Base-by-base conservation (phyloP, 2,113 vertebrate species). In the Guaruba guarouba region DNA sequence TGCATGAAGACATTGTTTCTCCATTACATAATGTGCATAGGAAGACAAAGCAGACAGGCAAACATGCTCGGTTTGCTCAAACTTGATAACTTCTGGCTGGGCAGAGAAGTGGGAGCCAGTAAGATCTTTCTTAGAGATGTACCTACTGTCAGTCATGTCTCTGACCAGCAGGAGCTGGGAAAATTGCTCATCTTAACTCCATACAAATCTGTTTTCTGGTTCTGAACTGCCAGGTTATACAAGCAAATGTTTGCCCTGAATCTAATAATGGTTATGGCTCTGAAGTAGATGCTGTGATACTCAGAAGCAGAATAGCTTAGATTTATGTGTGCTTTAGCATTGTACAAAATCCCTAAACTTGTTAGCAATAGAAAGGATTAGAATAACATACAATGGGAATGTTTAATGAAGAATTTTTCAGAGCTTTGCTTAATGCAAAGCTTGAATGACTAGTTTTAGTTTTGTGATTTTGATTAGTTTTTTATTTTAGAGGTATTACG, bases 141-240 rank as follows among this genome's bases (percentile, higher is more conserved):
- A 24, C 17, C 18, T 46, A 13, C 23, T 59, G 14, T 81, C 1
- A 0, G 7, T 71, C 1, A 0, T 49, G 31, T 61, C 5, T 63
- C 28, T 70, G 44, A 52, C 49, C 52, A 48, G 17, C 19, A 24
- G 46, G 51, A 62, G n/a, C 46, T 82, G 66, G 13, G 25, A 77
- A 28, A 84, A 49, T 27, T 2, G 4, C 43, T 83, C 4, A 1
- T 64, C 31, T 49, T 33, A 41, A 54, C 46, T 79, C 61, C 31
- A 8, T 33, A 15, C 10, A 79, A 29, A 35, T 73, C 13, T 73
- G 10, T 57, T 63, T 57, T 29, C n/a, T 83, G 28, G 15, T 41
- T 83, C 54, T 69, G 62, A 80, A 27, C 33, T 51, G 35, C 7
- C 48, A 69, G 48, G 33, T 75, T 85, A n/a, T 63, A 22, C 33